These are phyloP conservation scores for Oryctolagus cuniculus DNA, from an alignment of 2,113 vertebrate species.

Conservation along the genomic window mOryCun1.1 NC_091438.1:56782001-56782500, in stretches of 20 bases:
- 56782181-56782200: neutral
- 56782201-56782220: neutral
- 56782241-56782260: neutral
- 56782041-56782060: neutral
- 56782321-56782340: neutral
- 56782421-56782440: neutral
- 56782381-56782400: neutral
- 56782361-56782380: neutral
- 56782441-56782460: neutral
- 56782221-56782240: neutral
- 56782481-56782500: neutral
- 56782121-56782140: neutral
- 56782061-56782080: neutral
- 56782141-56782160: neutral
- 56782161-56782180: neutral
- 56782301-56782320: neutral
- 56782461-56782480: neutral
- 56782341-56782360: neutral
- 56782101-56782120: neutral
- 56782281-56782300: neutral
- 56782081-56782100: neutral
- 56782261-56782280: neutral
- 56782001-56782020: no score
- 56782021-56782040: neutral
- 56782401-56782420: neutral